A percentile compares a stretch with the other conserved stretches of the same genome.
Evolutionary conservation across 2,888 invertebrate genomes (phyloP).

Genomic region (Brachypalpus laphriformis): DNA sequence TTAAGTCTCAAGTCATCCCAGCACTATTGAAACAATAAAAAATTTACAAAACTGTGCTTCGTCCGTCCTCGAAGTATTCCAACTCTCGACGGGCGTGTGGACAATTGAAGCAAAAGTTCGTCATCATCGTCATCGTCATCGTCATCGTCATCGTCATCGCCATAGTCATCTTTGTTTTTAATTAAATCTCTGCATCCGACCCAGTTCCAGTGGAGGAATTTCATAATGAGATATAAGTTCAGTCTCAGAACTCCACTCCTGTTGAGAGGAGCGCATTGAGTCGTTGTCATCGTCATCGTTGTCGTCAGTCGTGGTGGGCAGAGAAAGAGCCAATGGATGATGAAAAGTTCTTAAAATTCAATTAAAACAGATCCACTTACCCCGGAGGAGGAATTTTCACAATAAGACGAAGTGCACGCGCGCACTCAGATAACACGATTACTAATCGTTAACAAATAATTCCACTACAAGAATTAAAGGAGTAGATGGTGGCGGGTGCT

Average conservation of each 20-base stretch:
- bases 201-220: slow-evolving; percentile 41
- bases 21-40: slow-evolving; percentile 12
- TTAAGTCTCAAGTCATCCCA: slow-evolving; percentile 16
- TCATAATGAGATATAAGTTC: slow-evolving; percentile 49
- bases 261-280: too few species aligned
- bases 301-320: too few species aligned
- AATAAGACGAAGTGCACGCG: slow-evolving; percentile 6
- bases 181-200: slow-evolving; percentile 61
- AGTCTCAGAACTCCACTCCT: slow-evolving; percentile 6
- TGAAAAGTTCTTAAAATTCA: slow-evolving; percentile 58
- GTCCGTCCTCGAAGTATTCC: background rate
- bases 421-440: slow-evolving; percentile 35
- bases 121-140: slow-evolving; percentile 28
- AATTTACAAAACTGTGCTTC: slow-evolving; percentile 12
- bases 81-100: background rate
- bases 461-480: background rate
- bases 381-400: background rate
- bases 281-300: too few species aligned
- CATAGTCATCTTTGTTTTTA: slow-evolving; percentile 49
- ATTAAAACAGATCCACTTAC: slow-evolving; percentile 52
- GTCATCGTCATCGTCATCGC: slow-evolving; percentile 17
- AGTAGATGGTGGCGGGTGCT: background rate
- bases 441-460: slow-evolving; percentile 48
- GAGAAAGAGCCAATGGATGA: slow-evolving; percentile 31
- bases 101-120: slow-evolving; percentile 42